These are phyloP conservation scores for Chelmon rostratus DNA, from an alignment of 2,797 vertebrate genomes.

Conservation along the genomic window DNA sequence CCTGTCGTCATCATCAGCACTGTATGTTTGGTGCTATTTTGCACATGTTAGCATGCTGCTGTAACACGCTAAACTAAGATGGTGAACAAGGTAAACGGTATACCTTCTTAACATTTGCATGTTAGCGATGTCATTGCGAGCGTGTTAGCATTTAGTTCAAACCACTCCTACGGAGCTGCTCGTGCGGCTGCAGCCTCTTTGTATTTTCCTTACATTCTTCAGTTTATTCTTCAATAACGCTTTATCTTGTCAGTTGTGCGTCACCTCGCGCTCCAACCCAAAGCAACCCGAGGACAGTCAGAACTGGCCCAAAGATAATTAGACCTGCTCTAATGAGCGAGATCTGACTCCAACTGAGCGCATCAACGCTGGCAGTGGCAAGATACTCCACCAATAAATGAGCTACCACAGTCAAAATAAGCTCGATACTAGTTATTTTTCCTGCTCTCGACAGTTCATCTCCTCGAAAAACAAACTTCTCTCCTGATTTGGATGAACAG, in stretches of 20 bases:
- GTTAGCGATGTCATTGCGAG: not conserved
- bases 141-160: no score
- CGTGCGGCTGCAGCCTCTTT: no score
- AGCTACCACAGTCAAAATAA: not conserved
- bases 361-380: not conserved
- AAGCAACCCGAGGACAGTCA: not conserved
- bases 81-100: not conserved
- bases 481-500: not conserved
- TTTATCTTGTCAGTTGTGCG: no score
- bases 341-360: not conserved
- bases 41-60: not conserved
- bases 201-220: no score
- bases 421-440: not conserved
- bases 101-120: not conserved
- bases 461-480: not conserved
- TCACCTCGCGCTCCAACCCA: no score
- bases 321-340: not conserved
- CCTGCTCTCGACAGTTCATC: not conserved
- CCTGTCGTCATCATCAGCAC: not conserved
- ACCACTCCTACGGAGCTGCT: no score
- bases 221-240: no score
- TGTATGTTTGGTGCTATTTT: not conserved
- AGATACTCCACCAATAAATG: not conserved
- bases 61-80: not conserved
- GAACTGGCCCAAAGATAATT: not conserved